These are phyloP conservation scores for Rhodinocichla rosea DNA, from an alignment of 2,113 vertebrate species.

Conservation along the genomic window DNA sequence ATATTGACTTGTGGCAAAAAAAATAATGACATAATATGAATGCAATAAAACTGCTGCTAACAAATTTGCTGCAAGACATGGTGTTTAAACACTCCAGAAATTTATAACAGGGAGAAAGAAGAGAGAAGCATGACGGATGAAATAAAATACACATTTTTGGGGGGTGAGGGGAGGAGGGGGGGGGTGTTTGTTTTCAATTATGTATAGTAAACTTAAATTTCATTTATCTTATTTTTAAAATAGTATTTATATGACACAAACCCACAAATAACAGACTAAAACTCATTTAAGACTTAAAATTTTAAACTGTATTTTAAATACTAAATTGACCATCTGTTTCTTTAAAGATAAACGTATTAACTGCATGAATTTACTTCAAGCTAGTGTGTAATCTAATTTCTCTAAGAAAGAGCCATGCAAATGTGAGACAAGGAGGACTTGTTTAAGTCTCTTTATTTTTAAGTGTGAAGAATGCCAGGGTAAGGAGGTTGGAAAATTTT, in stretches of 20 bases:
- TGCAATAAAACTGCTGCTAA: neutral
- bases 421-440: slow-evolving; percentile 14
- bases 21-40: neutral
- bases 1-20: neutral
- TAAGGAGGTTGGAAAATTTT: neutral
- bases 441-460: neutral
- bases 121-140: neutral
- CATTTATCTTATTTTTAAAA: neutral
- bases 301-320: neutral
- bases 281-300: slow-evolving; percentile 11
- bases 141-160: neutral
- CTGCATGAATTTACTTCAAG: slow-evolving; percentile 30
- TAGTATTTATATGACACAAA: neutral
- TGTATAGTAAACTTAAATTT: neutral
- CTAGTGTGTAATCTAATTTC: slow-evolving; percentile 50
- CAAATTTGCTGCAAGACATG: neutral
- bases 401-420: slow-evolving; percentile 1
- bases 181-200: neutral
- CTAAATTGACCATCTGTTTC: slow-evolving; percentile 33
- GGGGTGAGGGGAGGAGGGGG: fast-evolving
- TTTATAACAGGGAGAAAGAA: neutral
- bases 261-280: neutral
- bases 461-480: neutral
- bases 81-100: neutral
- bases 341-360: slow-evolving; percentile 61